Evolutionary conservation across 1,140 invertebrate species (phyloP), one percentile per base, ranked within the genome.

Genomic region (Cyclargus thomasi): DNA sequence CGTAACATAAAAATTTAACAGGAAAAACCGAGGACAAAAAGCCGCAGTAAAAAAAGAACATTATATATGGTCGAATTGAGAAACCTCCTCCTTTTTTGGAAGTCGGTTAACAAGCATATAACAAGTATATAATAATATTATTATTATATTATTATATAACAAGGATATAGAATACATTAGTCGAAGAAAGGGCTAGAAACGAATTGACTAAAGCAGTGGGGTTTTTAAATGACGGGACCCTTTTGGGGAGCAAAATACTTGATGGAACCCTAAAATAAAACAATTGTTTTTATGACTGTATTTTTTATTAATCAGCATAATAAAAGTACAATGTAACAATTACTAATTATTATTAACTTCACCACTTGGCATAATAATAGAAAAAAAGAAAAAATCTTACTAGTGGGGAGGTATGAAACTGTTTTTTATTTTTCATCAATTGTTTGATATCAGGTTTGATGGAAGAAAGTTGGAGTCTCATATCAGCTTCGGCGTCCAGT

Each of bases 401-500:
- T 62, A 62, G 22, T 67, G 53, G 67, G 67, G 67, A 67, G 67
- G 67, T 67, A 67, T 67, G 67, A 67, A 67, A 67, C 39, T 67
- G 67, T 68, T 68, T 68, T 64, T 64, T 68, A 68, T 64, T 68
- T 68, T 68, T 68, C 53, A 68, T 68, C 23, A 68, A 68, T 68
- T 55, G 29, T 16, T 64, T 68, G 17, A 63, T 68, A 29, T 67
- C 59, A 67, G 47, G 62, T 67, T 63, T 63, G 67, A 67, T 63
- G 29, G 62, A 67, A 63, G 67, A 63, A 18, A 63, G 59, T 67
- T 67, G 62, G 14, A 67, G 67, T 67, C 66, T 67, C 59, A 68
- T 70, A 69, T 70, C 70, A 71, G 68, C 36, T 74, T 72, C 67
- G 68, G 66, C 66, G 57, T 70, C 23, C 62, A 63, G 62, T 36